These are phyloP conservation scores for Pegoplata infirma DNA, from an alignment of 2,888 invertebrate genomes.

Conservation along the genomic window DNA sequence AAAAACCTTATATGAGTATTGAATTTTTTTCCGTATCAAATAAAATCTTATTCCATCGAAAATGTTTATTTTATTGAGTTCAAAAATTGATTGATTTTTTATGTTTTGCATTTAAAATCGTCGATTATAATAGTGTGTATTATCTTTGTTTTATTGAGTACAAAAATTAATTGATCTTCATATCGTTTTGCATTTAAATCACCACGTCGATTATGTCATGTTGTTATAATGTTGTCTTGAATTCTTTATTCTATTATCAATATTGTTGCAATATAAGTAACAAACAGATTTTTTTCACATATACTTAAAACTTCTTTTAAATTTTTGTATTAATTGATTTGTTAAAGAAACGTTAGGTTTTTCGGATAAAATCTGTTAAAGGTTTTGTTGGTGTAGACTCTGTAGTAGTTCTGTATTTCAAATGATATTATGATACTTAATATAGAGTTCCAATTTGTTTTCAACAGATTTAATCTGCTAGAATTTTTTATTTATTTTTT, in stretches of 20 bases:
- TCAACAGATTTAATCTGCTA: constrained; percentile 46
- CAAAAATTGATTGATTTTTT: neutral
- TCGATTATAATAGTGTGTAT: too few species aligned
- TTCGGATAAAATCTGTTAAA: neutral
- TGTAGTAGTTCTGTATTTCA: constrained; percentile 7
- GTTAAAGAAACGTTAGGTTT: neutral
- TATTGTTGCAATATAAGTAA: constrained; percentile 37
- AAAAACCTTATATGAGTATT: too few species aligned
- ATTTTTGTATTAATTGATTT: neutral
- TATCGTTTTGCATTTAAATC: neutral
- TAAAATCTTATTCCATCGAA: too few species aligned
- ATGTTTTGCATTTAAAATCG: neutral
- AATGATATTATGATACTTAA: neutral
- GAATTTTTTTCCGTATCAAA: too few species aligned
- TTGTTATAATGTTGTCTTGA: neutral
- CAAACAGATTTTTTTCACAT: constrained; percentile 11
- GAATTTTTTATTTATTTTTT: constrained; percentile 40
- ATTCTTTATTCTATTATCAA: constrained; percentile 8
- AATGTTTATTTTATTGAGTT: neutral
- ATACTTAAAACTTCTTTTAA: constrained; percentile 1
- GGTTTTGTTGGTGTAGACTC: neutral
- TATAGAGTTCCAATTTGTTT: constrained; percentile 20
- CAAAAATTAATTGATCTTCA: neutral
- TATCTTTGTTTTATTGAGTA: neutral
- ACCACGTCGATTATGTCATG: too few species aligned